phyloP scores from a whole-genome alignment of 1,140 invertebrate genomes.

The Steinernema feltiae region DNA sequence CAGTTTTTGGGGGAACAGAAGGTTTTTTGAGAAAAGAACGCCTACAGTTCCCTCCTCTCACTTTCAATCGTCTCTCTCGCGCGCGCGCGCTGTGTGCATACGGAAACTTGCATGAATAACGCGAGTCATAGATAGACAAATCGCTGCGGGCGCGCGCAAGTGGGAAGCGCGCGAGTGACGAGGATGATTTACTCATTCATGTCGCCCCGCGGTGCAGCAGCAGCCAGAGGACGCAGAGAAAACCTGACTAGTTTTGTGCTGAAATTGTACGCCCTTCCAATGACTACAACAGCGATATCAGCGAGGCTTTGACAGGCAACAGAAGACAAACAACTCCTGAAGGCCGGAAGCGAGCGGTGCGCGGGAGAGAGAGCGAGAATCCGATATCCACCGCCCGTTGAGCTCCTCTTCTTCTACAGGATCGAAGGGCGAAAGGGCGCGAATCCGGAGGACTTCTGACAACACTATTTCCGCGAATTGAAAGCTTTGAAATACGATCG shows the following conservation, averaged over 20 bases:
- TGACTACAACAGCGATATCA: background rate
- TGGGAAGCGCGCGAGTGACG: constrained; percentile 8
- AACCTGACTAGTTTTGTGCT: constrained; percentile 15
- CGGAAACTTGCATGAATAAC: constrained; percentile 11
- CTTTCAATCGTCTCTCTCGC: background rate
- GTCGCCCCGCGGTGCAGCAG: background rate
- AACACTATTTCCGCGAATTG: background rate
- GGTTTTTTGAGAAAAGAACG: background rate
- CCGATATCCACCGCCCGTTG: constrained; percentile 11
- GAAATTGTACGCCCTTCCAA: background rate
- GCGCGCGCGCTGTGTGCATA: background rate
- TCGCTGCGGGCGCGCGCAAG: background rate
- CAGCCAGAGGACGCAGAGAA: background rate
- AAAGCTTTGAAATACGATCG: background rate
- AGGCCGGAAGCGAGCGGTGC: background rate
- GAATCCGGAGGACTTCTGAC: background rate
- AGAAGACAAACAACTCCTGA: constrained; percentile 1
- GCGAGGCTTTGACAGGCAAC: background rate
- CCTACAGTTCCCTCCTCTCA: background rate
- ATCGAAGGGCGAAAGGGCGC: background rate
- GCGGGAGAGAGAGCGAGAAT: background rate
- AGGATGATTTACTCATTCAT: constrained; percentile 15
- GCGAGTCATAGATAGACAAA: constrained; percentile 15
- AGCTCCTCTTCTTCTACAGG: too few species aligned
- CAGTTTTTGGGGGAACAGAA: background rate